Evolutionary conservation across 2,888 invertebrate species (phyloP).

Genomic region (Campoletis raptor): DNA sequence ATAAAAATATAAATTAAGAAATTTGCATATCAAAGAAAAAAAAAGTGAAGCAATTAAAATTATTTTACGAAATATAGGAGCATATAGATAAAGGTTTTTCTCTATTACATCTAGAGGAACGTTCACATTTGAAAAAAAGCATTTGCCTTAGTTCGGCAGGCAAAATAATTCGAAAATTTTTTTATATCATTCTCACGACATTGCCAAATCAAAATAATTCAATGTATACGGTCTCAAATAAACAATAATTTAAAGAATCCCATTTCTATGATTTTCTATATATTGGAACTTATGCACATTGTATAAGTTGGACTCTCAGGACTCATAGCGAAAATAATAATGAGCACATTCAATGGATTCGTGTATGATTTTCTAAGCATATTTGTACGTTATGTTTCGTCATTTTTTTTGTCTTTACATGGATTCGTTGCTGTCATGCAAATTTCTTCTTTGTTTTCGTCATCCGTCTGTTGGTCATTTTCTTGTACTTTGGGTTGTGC

Average conservation of each 20-base stretch:
- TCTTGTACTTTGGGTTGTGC: neutral
- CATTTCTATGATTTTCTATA: slow-evolving; percentile 2
- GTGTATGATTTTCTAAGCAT: slow-evolving; percentile 26
- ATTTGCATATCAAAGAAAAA: neutral
- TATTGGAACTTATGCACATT: slow-evolving; percentile 49
- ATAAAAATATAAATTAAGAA: no score
- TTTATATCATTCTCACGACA: neutral
- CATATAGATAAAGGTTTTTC: no score
- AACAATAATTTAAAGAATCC: slow-evolving; percentile 11
- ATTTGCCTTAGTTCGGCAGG: neutral
- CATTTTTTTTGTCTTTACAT: slow-evolving; percentile 16
- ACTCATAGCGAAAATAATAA: slow-evolving; percentile 2
- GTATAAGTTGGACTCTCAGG: neutral
- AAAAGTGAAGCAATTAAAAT: no score
- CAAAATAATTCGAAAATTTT: neutral
- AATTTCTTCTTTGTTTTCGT: slow-evolving; percentile 18
- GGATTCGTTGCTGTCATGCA: slow-evolving; percentile 11
- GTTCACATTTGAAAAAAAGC: no score
- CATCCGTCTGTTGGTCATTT: slow-evolving; percentile 51
- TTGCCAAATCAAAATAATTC: neutral
- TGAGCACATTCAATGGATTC: neutral
- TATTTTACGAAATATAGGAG: no score
- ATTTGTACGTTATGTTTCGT: slow-evolving; percentile 49
- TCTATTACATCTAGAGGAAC: no score
- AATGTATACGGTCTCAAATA: neutral